These are phyloP conservation scores for Musca domestica DNA, from an alignment of 1,140 invertebrate genomes.

Conservation along the genomic window DNA sequence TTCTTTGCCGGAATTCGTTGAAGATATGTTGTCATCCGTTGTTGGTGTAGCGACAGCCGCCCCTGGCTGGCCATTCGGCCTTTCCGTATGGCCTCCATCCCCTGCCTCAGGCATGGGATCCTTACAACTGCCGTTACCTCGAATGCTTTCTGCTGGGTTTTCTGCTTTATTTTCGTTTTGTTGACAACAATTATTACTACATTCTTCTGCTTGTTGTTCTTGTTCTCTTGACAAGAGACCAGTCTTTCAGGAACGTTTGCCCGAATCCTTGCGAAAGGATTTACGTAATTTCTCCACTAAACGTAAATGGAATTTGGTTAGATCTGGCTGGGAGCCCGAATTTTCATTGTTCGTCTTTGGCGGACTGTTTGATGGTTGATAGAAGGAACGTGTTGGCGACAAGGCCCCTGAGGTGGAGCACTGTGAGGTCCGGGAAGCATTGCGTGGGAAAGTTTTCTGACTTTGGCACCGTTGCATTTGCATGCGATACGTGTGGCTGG, in stretches of 20 bases:
- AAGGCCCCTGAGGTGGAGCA: conserved; percentile 59
- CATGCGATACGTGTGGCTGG: conserved; percentile 62
- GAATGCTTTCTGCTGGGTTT: conserved; percentile 10
- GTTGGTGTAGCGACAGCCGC: not conserved
- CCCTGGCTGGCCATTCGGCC: no score
- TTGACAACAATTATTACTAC: conserved; percentile 12
- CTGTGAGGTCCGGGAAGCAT: conserved; percentile 61
- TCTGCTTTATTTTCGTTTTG: conserved; percentile 28
- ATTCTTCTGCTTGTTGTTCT: conserved; percentile 25
- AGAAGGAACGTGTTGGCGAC: conserved; percentile 60
- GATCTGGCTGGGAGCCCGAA: conserved; percentile 61
- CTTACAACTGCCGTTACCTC: not conserved
- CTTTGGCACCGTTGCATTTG: conserved; percentile 53
- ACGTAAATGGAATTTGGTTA: conserved; percentile 81
- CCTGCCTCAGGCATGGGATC: not conserved
- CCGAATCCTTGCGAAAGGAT: conserved; percentile 67
- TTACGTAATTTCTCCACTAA: conserved; percentile 80
- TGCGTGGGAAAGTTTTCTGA: conserved; percentile 56
- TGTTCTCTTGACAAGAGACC: conserved; percentile 23
- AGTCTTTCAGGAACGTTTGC: conserved; percentile 54
- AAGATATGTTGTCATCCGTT: not conserved
- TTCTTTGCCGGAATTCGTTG: not conserved
- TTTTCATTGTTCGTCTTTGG: conserved; percentile 61
- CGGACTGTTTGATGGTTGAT: conserved; percentile 42
- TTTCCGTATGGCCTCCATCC: not conserved